phyloP scores from a whole-genome alignment of 2,113 vertebrate species.

The Pseudolaguvia tuberculata region DNA sequence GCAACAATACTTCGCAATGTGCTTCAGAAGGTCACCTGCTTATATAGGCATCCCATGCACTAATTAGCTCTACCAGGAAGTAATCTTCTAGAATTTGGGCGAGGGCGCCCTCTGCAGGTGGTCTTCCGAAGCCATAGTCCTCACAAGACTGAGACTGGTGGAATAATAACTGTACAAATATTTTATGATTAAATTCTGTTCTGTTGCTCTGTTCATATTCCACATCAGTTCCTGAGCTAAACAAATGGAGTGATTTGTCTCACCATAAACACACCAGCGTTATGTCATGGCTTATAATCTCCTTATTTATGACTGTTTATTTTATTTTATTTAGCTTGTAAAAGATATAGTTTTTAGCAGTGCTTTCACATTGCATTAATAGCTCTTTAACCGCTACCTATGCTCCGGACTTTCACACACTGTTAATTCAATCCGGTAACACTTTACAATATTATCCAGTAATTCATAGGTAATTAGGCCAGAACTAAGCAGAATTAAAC shows the following conservation, averaged over 20 bases:
- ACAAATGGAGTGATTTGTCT: too few species aligned
- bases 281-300: conserved; percentile 57
- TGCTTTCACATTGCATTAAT: conserved; percentile 45
- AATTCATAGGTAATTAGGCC: neutral
- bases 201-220: too few species aligned
- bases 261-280: conserved; percentile 48
- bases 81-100: too few species aligned
- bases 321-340: conserved; percentile 53
- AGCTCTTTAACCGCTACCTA: conserved; percentile 40
- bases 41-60: too few species aligned
- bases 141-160: neutral
- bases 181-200: conserved; percentile 27
- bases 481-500: neutral
- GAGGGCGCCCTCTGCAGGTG: too few species aligned
- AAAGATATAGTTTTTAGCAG: conserved; percentile 46
- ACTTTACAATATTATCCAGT: neutral
- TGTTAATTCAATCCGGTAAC: neutral
- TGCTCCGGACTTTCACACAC: conserved; percentile 21
- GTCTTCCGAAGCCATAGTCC: too few species aligned
- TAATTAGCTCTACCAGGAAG: too few species aligned
- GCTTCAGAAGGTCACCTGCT: too few species aligned
- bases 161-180: conserved; percentile 22
- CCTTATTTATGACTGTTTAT: conserved; percentile 47
- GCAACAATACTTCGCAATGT: too few species aligned
- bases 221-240: too few species aligned